Conservation (phyloP, 2,888 invertebrate species). For the Flexamia atlantica region DNA sequence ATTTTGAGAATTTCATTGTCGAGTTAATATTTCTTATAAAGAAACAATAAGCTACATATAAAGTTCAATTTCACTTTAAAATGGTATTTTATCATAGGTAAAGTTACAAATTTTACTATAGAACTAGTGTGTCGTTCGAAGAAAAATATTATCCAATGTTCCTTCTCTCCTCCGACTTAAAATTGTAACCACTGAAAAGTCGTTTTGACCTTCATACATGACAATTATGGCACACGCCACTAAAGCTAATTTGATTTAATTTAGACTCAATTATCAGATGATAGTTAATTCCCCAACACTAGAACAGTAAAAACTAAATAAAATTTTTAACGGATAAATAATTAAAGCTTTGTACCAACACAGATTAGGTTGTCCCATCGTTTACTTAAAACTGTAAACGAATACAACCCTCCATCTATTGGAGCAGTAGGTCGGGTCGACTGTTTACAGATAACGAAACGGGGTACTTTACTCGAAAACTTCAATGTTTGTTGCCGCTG, state of each 20-base stretch:
- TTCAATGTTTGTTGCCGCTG: not conserved
- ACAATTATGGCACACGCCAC: constrained; percentile 50
- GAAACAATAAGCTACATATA: too few species aligned
- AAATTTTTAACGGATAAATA: constrained; percentile 46
- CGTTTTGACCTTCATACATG: not conserved
- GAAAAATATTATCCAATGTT: too few species aligned
- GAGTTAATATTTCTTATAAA: too few species aligned
- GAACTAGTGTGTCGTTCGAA: too few species aligned
- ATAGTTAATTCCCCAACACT: constrained; percentile 54
- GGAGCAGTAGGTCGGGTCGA: not conserved
- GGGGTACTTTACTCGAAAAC: not conserved
- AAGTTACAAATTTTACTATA: too few species aligned
- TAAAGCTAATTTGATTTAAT: constrained; percentile 58
- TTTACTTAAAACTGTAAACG: constrained; percentile 54
- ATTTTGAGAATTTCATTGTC: too few species aligned
- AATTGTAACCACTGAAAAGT: not conserved
- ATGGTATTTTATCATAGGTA: too few species aligned
- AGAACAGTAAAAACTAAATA: constrained; percentile 34
- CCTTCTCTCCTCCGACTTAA: too few species aligned
- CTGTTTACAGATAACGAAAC: not conserved
- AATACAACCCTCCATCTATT: constrained; percentile 28
- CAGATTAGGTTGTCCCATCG: constrained; percentile 12
- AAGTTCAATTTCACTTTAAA: too few species aligned
- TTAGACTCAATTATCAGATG: constrained; percentile 31
- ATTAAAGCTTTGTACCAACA: constrained; percentile 50